phyloP scores from a whole-genome alignment of 2,888 invertebrate species.

The Pachydiplax longipennis region DNA sequence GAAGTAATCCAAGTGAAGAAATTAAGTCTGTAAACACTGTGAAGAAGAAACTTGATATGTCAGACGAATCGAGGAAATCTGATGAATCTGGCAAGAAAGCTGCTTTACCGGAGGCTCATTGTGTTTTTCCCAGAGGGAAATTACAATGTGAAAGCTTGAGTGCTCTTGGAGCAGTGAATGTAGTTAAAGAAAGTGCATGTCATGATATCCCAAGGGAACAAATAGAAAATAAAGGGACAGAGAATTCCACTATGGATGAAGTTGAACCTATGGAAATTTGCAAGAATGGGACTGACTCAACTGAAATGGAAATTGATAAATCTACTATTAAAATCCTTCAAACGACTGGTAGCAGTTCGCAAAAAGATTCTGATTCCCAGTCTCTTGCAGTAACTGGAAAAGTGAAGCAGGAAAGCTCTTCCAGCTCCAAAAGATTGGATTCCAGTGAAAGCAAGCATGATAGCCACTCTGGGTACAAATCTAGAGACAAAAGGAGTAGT shows the following conservation, averaged over 20 bases:
- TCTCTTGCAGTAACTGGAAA: background rate
- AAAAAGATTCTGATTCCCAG: background rate
- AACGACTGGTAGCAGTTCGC: background rate
- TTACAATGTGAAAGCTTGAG: background rate
- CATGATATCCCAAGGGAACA: background rate
- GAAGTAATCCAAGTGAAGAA: too few species aligned
- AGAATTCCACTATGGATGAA: background rate
- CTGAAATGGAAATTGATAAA: background rate
- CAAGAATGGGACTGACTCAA: background rate
- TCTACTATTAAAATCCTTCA: background rate
- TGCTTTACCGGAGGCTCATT: too few species aligned
- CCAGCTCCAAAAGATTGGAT: background rate
- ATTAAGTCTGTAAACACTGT: too few species aligned
- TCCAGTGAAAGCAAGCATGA: slow-evolving; percentile 28
- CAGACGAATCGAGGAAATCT: too few species aligned
- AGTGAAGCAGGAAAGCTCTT: background rate
- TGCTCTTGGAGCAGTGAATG: background rate
- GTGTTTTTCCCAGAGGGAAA: too few species aligned
- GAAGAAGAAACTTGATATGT: too few species aligned
- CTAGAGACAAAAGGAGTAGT: slow-evolving; percentile 19
- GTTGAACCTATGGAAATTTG: background rate
- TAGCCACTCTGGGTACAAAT: slow-evolving; percentile 46
- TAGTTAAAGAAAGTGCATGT: background rate
- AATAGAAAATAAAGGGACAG: background rate
- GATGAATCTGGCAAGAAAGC: too few species aligned